Conservation (phyloP, 1,140 invertebrate genomes). For the Ips typographus region DNA sequence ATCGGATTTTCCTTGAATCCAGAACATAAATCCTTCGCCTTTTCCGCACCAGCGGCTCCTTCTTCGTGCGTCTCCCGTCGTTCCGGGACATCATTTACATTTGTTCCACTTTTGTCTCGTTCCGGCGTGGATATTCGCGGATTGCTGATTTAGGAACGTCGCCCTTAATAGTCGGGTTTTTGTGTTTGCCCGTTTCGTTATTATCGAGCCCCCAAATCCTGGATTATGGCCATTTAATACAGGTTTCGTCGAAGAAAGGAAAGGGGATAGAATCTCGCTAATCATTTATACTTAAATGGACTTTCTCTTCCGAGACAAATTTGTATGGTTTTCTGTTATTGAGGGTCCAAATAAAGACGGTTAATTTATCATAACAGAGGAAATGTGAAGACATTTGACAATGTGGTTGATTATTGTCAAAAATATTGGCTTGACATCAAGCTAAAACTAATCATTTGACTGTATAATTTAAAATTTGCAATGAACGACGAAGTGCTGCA, state of each 20-base stretch:
- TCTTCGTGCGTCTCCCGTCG: slow-evolving; percentile 17
- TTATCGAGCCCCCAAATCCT: background rate
- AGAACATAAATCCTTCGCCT: slow-evolving; percentile 31
- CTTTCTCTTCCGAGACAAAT: no score
- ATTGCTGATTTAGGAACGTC: slow-evolving; percentile 2
- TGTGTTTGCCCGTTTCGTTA: background rate
- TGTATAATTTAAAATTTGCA: slow-evolving; percentile 21
- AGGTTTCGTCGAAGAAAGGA: no score
- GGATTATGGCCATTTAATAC: no score
- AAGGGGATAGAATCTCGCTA: no score
- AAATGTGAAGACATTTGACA: no score
- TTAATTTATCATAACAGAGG: no score
- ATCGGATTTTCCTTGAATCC: slow-evolving; percentile 29
- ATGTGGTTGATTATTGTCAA: no score
- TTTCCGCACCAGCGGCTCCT: slow-evolving; percentile 29
- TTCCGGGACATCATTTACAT: slow-evolving; percentile 34
- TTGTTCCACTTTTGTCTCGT: slow-evolving; percentile 28
- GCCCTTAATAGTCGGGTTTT: slow-evolving; percentile 2
- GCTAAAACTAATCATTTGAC: background rate
- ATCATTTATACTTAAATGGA: no score
- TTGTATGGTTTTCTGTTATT: no score
- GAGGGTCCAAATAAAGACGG: no score
- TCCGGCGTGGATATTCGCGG: slow-evolving; percentile 4
- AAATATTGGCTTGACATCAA: background rate
- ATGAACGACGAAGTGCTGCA: slow-evolving; percentile 38